Percentiles rank a stretch among this genome's conserved stretches.
phyloP scores from a whole-genome alignment of 2,888 invertebrate species.

The Deladenus siricidicola region DNA sequence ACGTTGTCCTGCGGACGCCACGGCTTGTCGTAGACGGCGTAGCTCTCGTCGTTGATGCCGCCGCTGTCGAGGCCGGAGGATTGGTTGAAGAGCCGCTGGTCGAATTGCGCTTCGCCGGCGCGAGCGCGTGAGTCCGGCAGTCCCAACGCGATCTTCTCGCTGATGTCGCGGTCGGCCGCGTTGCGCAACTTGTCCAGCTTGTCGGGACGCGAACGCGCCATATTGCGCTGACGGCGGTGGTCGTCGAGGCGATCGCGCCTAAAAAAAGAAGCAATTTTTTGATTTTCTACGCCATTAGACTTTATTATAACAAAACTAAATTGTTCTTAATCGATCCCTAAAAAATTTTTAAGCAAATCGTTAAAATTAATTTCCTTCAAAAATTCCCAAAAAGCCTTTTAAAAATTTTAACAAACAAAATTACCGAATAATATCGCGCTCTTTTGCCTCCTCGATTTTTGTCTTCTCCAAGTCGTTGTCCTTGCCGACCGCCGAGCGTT shows the following conservation, averaged over 20 bases:
- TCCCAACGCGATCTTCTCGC: slow-evolving; percentile 94
- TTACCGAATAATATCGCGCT: slow-evolving; percentile 71
- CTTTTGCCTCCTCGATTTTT: slow-evolving; percentile 53
- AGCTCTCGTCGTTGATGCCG: slow-evolving; percentile 83
- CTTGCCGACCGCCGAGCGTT: not conserved
- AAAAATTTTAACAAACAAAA: slow-evolving; percentile 56
- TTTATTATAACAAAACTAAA: too few relatives aligned
- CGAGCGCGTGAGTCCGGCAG: slow-evolving; percentile 69
- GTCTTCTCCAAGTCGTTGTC: not conserved
- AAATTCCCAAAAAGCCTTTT: not conserved
- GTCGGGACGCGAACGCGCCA: slow-evolving; percentile 85
- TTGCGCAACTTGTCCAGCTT: slow-evolving; percentile 75
- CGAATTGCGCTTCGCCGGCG: slow-evolving; percentile 63
- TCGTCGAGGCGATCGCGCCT: slow-evolving; percentile 50
- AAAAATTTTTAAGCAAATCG: not conserved
- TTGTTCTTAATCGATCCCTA: not conserved
- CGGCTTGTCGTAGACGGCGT: slow-evolving; percentile 94
- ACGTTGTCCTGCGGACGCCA: slow-evolving; percentile 84
- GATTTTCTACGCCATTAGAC: too few relatives aligned
- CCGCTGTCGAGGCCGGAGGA: slow-evolving; percentile 75
- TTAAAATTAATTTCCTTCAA: not conserved
- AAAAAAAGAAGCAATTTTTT: slow-evolving; percentile 14
- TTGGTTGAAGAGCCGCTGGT: slow-evolving; percentile 89
- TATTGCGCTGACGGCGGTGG: slow-evolving; percentile 70
- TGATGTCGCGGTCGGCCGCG: slow-evolving; percentile 89